phyloP scores from a whole-genome alignment of 2,797 vertebrate species.

The Spinus pinus region DNA sequence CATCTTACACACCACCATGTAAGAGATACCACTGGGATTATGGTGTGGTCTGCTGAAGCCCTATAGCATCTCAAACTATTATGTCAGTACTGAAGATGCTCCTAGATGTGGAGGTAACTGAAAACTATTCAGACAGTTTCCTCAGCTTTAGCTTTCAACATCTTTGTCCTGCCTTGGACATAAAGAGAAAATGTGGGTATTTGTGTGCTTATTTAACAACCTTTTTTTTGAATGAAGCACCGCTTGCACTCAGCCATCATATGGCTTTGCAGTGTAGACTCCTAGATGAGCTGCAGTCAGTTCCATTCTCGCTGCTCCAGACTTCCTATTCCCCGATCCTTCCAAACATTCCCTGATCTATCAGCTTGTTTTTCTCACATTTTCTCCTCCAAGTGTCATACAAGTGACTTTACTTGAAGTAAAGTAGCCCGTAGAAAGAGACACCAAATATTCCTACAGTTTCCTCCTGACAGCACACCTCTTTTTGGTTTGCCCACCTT shows the following conservation, averaged over 20 bases:
- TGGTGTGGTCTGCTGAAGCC: neutral
- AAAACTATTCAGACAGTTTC: neutral
- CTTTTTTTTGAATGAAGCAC: neutral
- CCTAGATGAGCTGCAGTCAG: neutral
- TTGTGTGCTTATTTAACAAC: neutral
- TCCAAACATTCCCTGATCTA: neutral
- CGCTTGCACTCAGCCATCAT: accelerated
- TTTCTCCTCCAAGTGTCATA: neutral
- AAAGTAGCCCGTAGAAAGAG: neutral
- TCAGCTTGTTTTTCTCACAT: neutral
- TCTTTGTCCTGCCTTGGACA: neutral
- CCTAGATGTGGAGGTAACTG: neutral
- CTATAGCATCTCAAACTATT: accelerated
- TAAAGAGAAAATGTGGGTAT: neutral
- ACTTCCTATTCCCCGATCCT: neutral
- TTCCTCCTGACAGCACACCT: neutral
- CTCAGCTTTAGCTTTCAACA: neutral
- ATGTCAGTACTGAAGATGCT: neutral
- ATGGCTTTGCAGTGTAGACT: neutral
- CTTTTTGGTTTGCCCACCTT: neutral
- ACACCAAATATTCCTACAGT: neutral
- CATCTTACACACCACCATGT: neutral
- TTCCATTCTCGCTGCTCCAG: neutral
- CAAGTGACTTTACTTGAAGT: neutral
- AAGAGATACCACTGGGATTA: neutral